Evolutionary conservation across 1,140 invertebrate species (phyloP), one percentile per base, ranked within the genome.

Genomic region (Scaptodrosophila lebanonensis): DNA sequence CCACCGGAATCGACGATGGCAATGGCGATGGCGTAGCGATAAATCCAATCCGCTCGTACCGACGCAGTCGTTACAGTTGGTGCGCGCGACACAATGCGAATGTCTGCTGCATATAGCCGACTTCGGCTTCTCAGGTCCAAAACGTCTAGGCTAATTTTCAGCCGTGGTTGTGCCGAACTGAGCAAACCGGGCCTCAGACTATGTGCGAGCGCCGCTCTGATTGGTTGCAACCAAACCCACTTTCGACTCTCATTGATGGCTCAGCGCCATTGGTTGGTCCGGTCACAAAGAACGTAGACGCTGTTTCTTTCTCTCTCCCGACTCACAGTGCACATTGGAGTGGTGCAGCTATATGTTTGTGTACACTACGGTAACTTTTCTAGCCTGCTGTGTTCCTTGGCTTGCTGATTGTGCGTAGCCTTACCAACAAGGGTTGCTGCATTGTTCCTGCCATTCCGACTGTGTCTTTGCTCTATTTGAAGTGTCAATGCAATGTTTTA

Each of bases 231-330:
- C 18, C 8, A 16, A 25, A n/a, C 13, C 17, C 11, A 45, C 8
- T 9, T 44, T 43, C 66, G 44, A 51, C 42, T 35, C 22, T 25
- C 12, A 36, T 1, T 40, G 5, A 13, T 2, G 33, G n/a, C 20
- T n/a, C 12, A 7, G 5, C 15, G 1, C 15, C 38, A 51, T 17
- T 61, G 73, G 57, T 72, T 77, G 72, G 72, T 35, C 22, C n/a
- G n/a, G n/a, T n/a, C n/a, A n/a, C n/a, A n/a, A n/a, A n/a, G n/a
- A n/a, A 2, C 17, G n/a, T 7, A 15, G 7, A 16, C 32, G n/a
- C 5, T 4, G 32, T 22, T 2, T 40, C 22, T 7, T 20, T 8
- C 38, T 48, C 38, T 35, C 18, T 9, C 51, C 0, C 12, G 36
- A n/a, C 30, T 8, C 1, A 30, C 11, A 7, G 13, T 15, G 1